Evolutionary conservation across 2,888 invertebrate genomes (phyloP).

Genomic region (Heliconius ethilla): DNA sequence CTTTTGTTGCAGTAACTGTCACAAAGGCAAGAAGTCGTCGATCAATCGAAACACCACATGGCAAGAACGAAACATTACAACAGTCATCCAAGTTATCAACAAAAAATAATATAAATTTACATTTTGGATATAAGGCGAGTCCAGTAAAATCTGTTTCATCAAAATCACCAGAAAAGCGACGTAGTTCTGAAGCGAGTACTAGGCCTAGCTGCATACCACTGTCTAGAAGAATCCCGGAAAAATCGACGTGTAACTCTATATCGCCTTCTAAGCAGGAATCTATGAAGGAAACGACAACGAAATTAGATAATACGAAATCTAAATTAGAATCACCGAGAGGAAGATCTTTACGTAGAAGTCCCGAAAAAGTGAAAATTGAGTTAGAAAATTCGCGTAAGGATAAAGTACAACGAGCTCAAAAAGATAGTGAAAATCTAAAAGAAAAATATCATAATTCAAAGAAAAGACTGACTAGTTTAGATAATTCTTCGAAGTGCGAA

Average conservation of each 20-base stretch:
- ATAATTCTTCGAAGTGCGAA: constrained; percentile 72
- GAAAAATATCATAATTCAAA: constrained; percentile 81
- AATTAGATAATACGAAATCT: constrained; percentile 58
- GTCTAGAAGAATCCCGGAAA: constrained; percentile 69
- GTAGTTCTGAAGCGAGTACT: constrained; percentile 62
- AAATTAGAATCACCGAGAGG: constrained; percentile 63
- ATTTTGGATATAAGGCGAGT: constrained; percentile 67
- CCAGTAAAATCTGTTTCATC: constrained; percentile 58
- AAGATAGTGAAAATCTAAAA: constrained; percentile 75
- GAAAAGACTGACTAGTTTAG: constrained; percentile 82
- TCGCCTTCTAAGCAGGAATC: constrained; percentile 72
- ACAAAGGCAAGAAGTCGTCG: constrained; percentile 69
- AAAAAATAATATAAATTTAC: constrained; percentile 69
- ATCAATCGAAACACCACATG: constrained; percentile 67
- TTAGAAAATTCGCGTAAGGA: constrained; percentile 71
- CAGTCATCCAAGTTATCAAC: constrained; percentile 78
- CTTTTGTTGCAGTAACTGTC: constrained; percentile 72
- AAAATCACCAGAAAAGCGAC: constrained; percentile 67
- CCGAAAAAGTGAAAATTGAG: constrained; percentile 73
- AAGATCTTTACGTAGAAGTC: constrained; percentile 63
- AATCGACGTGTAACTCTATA: constrained; percentile 59
- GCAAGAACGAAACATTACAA: constrained; percentile 75
- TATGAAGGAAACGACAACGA: constrained; percentile 57
- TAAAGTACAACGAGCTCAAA: constrained; percentile 78
- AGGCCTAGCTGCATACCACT: constrained; percentile 76